Base-by-base conservation (phyloP, 1,140 invertebrate genomes). In the Macrobrachium rosenbergii region DNA sequence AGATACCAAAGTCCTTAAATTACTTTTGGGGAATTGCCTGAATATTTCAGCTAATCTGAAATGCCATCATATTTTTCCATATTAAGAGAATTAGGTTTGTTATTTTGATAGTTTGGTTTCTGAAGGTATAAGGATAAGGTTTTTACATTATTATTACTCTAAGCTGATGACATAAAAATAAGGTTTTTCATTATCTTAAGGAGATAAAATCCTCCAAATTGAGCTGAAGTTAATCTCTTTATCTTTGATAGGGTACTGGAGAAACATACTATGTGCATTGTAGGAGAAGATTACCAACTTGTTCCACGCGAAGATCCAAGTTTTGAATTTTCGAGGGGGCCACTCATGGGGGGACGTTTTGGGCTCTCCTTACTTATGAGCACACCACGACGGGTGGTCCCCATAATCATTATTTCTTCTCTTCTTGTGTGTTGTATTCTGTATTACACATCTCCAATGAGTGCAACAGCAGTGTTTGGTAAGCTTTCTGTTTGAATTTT, bases 281-380 rank as follows among this genome's bases (percentile, higher is more conserved):
- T 45, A 28, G 60, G 63, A 72, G 83, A 86, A 76, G 77, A 64
- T 21, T 73, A 60, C 72, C 77, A 79, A 14, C 37, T 80, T 72
- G 43, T 64, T 72, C 80, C 76, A 77, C 52, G 77, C 77, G 83
- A 86, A 21, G 59, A 79, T 64, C 67, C 59, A 60, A 77, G 78
- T 37, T 60, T 16, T n/a, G 60, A 73, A 45, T 58, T 67, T n/a
- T 43, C 84, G 12, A 37, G 84, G 79, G 77, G 84, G 84, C 78
- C 77, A 73, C 78, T 75, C 76, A 82, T 87, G 85, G 85, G 85
- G 78, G 78, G 78, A n/a, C 78, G 85, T n/a, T 80, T 78, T 45
- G 85, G 79, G 59, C 45, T 67, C 77, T 81, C 78, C 73, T 87
- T 79, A 45, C 59, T 79, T 58, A 28, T 80, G 62, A 82, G 67